Base-by-base conservation (phyloP, 2,888 invertebrate species). In the Microplitis manilae region DNA sequence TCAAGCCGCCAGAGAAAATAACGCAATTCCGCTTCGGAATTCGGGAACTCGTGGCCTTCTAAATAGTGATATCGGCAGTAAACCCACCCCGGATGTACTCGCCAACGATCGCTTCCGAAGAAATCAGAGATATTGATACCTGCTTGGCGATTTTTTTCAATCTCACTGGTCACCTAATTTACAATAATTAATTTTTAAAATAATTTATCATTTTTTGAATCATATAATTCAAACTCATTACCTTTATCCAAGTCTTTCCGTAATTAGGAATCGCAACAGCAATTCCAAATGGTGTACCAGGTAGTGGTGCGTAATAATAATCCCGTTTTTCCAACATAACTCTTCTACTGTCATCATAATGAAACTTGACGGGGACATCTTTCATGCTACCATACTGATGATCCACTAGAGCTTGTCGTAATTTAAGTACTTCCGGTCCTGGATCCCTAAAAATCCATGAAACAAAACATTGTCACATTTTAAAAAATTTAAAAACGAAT, bases 11-110 rank as follows among this genome's bases (percentile, higher is more conserved):
- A 92, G 76, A 97, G 90, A 86, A 97, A 97, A 83, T 95, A 94
- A 72, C 93, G 90, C 4, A 96, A 89, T 86, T 96, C 96, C 0
- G 92, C 92, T 89, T 97, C 96, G 0, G 95, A 92, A n/a, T 92
- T 93, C 7, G 92, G 90, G 78, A 94, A 95, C 85, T 94, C 94
- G 84, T 95, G 95, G 0, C 94, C 94, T 87, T 95, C 95, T 73
- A 95, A 90, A 86, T 96, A 96, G 87, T 96, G 96, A 87, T 95
- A 96, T 85, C 95, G 95, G 88, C 97, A 97, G 88, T 96, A 97
- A 0, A 96, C 94, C 97, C 97, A 97, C 85, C 95, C 94, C 0
- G 96, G 96, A 90, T 97, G 96, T 41, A 96, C 92, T 85, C 94
- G 94, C 93, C 95, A 96, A 86, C 94, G 92, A 6, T 92, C 92